Evolutionary conservation across 2,888 invertebrate genomes (phyloP).

Genomic region (Crepidodera aurea): DNA sequence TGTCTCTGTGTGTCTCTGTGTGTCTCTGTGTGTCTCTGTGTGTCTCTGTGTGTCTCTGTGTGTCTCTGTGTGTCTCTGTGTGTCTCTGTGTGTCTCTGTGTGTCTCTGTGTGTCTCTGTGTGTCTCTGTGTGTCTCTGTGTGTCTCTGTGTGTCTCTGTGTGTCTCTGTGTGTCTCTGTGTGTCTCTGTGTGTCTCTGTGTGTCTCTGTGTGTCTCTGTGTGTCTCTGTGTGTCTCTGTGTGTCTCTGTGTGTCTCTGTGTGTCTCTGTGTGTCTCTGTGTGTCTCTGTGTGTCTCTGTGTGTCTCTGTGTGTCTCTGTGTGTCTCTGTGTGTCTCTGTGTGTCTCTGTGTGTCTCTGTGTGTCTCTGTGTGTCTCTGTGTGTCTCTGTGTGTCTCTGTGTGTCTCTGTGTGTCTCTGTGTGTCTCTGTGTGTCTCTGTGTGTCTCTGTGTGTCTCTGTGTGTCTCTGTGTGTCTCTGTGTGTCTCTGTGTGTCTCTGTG

Average conservation of each 20-base stretch:
- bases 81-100: background rate
- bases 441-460: background rate
- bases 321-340: background rate
- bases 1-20: background rate
- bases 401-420: background rate
- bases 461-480: background rate
- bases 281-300: background rate
- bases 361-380: background rate
- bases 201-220: background rate
- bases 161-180: background rate
- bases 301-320: background rate
- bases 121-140: background rate
- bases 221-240: background rate
- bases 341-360: background rate
- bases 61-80: background rate
- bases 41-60: background rate
- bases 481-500: background rate
- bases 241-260: background rate
- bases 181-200: background rate
- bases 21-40: background rate
- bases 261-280: background rate
- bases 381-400: background rate
- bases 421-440: background rate
- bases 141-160: background rate
- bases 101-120: background rate